These are phyloP conservation scores for Syndactyla subalaris DNA, from an alignment of 2,797 vertebrate species.

Conservation along the genomic window DNA sequence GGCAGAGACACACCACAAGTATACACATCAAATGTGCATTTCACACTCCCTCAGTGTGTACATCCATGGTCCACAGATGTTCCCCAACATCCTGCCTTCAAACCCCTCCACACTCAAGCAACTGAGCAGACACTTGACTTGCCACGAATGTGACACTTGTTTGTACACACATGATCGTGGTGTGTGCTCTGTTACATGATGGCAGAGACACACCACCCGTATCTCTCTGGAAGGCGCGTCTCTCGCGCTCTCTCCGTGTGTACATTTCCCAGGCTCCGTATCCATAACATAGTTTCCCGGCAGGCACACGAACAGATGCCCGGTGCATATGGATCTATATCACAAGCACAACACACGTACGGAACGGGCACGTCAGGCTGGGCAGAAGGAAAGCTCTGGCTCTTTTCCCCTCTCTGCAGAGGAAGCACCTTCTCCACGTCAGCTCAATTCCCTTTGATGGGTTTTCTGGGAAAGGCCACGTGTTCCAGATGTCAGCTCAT, in stretches of 20 bases:
- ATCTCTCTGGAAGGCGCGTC: not conserved
- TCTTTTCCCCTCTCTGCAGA: not conserved
- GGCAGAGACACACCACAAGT: not conserved
- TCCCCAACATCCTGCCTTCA: no score
- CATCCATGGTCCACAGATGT: no score
- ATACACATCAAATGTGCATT: fast-evolving
- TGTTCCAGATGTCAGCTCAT: not conserved
- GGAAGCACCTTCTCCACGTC: not conserved
- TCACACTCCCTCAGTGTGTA: not conserved
- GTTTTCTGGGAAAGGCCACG: not conserved
- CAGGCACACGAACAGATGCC: not conserved
- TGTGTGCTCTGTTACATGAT: no score
- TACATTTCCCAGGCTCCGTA: not conserved
- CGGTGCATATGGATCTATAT: not conserved
- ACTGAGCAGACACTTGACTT: no score
- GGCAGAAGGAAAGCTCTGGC: not conserved
- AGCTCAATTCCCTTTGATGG: not conserved
- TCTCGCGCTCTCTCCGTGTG: not conserved
- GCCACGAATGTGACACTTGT: no score
- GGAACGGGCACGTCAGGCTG: not conserved
- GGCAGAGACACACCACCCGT: no score
- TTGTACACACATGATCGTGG: no score
- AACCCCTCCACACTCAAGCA: no score
- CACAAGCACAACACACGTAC: not conserved
- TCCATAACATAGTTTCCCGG: not conserved